Evolutionary conservation across 2,797 vertebrate genomes (phyloP), one percentile per base, ranked within the genome.

Genomic region (Lindbergichthys nudifrons): DNA sequence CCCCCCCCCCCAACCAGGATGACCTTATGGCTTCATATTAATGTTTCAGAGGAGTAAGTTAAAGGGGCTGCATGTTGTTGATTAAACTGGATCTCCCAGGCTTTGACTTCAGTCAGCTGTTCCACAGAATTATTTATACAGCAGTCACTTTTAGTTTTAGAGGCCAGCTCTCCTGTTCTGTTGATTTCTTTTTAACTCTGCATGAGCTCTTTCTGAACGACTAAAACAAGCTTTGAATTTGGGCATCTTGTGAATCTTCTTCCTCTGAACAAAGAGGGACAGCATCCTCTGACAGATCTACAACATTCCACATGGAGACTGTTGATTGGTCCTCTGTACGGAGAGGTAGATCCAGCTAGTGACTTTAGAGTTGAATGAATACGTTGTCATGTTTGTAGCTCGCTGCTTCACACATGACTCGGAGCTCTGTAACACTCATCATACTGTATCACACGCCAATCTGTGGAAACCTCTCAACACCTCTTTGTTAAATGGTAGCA

Each of bases 241-340:
- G 4, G 56, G 41, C 59, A 45, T 39, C 66, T 61, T 41, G 5
- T 50, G 36, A 53, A 43, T 57, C 58, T 13, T 23, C 10, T 23
- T 18, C 18, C 12, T 6, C 32, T 41, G 4, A 45, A 8, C 7
- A 39, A 13, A 57, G 21, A 16, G 53, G 43, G 36, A 26, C 2
- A 18, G 32, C 21, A 42, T 70, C 14, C n/a, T 77, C 43, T 19
- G 12, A 30, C 60, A 65, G 43, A 43, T 74, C 54, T 78, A 36
- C 18, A 72, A 90, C 90, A 89, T 94, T 92, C 90, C 91, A 66
- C 23, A 48, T 41, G 70, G 65, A 81, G 41, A 45, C 39, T 56
- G 7, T 10, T 3, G 39, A 61, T 67, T 6, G 2, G 41, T 18
- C 5, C 39, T 6, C 52, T 36, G 1, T 58, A 19, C 3, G 9